phyloP scores from a whole-genome alignment of 2,113 vertebrate species.

The Baryphthengus martii region DNA sequence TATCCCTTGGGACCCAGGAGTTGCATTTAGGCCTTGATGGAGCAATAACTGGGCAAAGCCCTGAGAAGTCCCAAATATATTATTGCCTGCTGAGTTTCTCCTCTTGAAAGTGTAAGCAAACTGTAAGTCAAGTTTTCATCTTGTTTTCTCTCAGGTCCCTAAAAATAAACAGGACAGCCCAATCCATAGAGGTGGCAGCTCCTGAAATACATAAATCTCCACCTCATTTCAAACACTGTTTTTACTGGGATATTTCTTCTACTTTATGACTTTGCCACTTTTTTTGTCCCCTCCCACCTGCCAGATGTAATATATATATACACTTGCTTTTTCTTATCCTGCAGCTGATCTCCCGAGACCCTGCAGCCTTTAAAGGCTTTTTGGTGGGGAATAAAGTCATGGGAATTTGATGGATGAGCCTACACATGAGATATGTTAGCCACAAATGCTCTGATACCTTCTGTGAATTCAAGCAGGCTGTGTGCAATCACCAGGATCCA shows the following conservation, averaged over 20 bases:
- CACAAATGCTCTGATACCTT: neutral
- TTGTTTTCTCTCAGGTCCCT: neutral
- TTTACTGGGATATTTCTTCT: neutral
- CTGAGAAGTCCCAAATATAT: neutral
- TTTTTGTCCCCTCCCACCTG: neutral
- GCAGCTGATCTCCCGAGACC: neutral
- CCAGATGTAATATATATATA: neutral
- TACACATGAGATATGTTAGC: neutral
- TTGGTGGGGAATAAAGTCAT: neutral
- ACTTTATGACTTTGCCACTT: neutral
- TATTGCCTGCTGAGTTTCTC: neutral
- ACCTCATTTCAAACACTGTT: neutral
- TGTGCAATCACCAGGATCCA: neutral
- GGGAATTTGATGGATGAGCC: neutral
- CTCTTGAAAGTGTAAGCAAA: neutral
- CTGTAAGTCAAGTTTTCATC: neutral
- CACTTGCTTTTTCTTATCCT: neutral
- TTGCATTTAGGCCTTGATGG: neutral
- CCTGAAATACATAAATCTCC: neutral
- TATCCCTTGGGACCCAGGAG: neutral
- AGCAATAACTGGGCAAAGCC: neutral
- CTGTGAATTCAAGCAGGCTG: neutral
- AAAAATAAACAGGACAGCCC: neutral
- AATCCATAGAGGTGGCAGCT: neutral
- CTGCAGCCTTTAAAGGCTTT: neutral